Evolutionary conservation across 2,113 vertebrate genomes (phyloP).

Genomic region (Cygnus buccinator): DNA sequence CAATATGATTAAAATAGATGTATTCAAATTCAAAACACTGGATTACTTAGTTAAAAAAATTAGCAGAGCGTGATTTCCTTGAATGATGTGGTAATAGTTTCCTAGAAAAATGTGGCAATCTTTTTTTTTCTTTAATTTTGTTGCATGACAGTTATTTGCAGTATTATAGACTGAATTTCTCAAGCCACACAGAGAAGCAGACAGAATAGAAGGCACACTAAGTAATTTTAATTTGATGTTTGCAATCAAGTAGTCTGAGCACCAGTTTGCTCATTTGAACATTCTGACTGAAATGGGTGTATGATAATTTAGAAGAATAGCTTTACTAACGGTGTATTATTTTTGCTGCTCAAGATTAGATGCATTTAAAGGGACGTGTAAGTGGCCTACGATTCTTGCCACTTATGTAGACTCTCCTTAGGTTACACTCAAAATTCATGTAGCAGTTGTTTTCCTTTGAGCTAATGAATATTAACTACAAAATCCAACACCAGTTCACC

Average conservation of each 20-base stretch:
- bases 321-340: not conserved
- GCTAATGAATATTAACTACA: not conserved
- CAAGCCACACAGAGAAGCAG: not conserved
- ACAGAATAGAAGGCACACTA: not conserved
- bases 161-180: not conserved
- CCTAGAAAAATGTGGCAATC: slow-evolving; percentile 55
- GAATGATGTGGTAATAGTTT: slow-evolving; percentile 53
- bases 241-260: not conserved
- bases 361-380: not conserved
- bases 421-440: not conserved
- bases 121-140: not conserved
- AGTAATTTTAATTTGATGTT: not conserved
- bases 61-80: slow-evolving; percentile 24
- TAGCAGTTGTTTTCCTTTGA: not conserved
- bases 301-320: not conserved
- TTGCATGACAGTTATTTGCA: not conserved
- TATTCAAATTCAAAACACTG: slow-evolving; percentile 24
- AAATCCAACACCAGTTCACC: not conserved
- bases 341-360: not conserved
- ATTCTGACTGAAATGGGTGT: not conserved
- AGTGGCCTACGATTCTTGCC: not conserved
- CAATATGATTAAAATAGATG: slow-evolving; percentile 15
- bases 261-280: not conserved
- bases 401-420: not conserved
- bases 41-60: slow-evolving; percentile 5